Evolutionary conservation across 2,113 vertebrate genomes (phyloP), one percentile per base, ranked within the genome.

Genomic region (Formicarius rufipectus): DNA sequence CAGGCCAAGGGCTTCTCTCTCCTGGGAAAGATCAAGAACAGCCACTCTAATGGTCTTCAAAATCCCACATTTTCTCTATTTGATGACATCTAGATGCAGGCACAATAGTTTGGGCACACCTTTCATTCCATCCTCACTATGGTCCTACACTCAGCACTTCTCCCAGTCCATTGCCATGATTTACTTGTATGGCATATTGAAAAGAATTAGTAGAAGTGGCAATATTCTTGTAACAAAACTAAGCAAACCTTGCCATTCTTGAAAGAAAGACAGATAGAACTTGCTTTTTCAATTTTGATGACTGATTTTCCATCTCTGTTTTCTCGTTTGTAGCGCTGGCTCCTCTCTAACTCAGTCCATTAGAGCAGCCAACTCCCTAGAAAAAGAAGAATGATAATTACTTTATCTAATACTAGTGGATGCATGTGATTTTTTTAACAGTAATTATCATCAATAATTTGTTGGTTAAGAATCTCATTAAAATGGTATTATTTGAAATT

Each of bases 51-150:
- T 28, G 0, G 3, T 73, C 16, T 22, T 25, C 68, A 42, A 73
- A 87, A 49, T 60, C 19, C 2, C 24, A 20, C 5, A 25, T 56
- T 91, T 89, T 80, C 25, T 72, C 20, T 6, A 23, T 83, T 44
- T 75, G 39, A 42, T 72, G 19, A 19, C 16, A 74, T 96, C 45
- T 69, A 62, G 42, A 35, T 15, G 25, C 24, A 77, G 27, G 4
- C 16, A 84, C 8, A 73, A 33, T 8, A 11, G 0, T 0, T 15
- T 8, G 2, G 10, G 3, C 35, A 56, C 14, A n/a, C 17, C 7
- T 42, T 5, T 69, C 8, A 21, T 60, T 80, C 59, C 15, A 44
- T 52, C 44, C 16, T 30, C 76, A 10, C 21, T 64, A 9, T 42
- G 28, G 17, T 59, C 22, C 44, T 89, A 33, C 7, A 39, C 7